Evolutionary conservation across 2,888 invertebrate genomes (phyloP).

Genomic region (Eristalis pertinax): DNA sequence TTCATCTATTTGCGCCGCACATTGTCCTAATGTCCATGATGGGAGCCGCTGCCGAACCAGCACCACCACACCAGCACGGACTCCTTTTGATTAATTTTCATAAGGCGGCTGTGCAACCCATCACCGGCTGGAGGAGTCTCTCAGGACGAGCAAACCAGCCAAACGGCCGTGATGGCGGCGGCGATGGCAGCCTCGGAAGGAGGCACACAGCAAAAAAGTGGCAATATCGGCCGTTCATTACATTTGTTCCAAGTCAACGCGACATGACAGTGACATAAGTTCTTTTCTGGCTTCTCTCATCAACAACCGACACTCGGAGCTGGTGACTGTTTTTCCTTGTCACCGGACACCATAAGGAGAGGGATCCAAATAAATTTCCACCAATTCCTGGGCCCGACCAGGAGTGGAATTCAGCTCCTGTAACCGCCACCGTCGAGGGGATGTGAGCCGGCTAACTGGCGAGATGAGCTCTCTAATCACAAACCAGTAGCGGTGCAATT

Average conservation of each 20-base stretch:
- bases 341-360: constrained; percentile 61
- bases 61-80: constrained; percentile 24
- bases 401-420: constrained; percentile 30
- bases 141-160: constrained; percentile 39
- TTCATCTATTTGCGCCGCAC: constrained; percentile 65
- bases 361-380: constrained; percentile 72
- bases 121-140: constrained; percentile 54
- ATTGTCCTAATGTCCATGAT: constrained; percentile 64
- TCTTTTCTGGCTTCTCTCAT: constrained; percentile 71
- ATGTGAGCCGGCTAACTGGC: constrained; percentile 5
- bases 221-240: constrained; percentile 70
- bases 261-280: constrained; percentile 73
- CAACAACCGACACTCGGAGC: constrained; percentile 44
- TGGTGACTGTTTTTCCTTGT: constrained; percentile 22
- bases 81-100: constrained; percentile 70
- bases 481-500: constrained; percentile 69
- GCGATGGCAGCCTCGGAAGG: constrained; percentile 7
- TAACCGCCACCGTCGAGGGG: not conserved
- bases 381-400: constrained; percentile 52
- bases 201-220: constrained; percentile 47
- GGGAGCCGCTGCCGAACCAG: constrained; percentile 32
- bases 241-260: constrained; percentile 70
- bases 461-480: constrained; percentile 57
- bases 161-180: not conserved
- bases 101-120: constrained; percentile 59